Evolutionary conservation across 1,140 invertebrate genomes (phyloP).

Genomic region (Adelges cooleyi): DNA sequence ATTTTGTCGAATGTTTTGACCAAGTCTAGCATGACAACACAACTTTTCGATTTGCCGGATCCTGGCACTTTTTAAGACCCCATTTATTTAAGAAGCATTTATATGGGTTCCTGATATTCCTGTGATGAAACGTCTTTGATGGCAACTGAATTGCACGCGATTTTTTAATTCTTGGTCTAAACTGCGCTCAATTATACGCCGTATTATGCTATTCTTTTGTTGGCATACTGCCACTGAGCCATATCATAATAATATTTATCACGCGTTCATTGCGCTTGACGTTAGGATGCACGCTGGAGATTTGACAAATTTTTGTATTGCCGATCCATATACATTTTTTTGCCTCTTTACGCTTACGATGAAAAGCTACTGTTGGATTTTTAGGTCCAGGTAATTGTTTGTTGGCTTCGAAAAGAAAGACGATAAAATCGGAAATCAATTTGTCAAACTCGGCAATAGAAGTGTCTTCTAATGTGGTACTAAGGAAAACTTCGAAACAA

Average conservation of each 20-base stretch:
- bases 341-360: neutral
- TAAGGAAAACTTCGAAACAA: neutral
- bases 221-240: neutral
- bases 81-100: neutral
- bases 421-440: too few species aligned
- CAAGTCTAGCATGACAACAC: neutral
- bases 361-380: neutral
- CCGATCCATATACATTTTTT: neutral
- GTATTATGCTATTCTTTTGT: neutral
- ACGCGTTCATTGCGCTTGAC: neutral
- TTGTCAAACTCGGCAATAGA: neutral
- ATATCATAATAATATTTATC: neutral
- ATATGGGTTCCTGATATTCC: neutral
- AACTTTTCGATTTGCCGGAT: too few species aligned
- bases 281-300: neutral
- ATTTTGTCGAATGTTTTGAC: too few species aligned
- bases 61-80: too few species aligned
- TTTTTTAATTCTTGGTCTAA: too few species aligned
- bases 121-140: neutral
- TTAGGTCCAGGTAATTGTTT: neutral
- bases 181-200: too few species aligned
- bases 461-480: neutral
- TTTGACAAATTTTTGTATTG: neutral
- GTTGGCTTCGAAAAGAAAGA: neutral
- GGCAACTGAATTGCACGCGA: neutral